These are phyloP conservation scores for Prionchulus punctatus DNA, from an alignment of 2,888 invertebrate genomes.

Conservation along the genomic window DNA sequence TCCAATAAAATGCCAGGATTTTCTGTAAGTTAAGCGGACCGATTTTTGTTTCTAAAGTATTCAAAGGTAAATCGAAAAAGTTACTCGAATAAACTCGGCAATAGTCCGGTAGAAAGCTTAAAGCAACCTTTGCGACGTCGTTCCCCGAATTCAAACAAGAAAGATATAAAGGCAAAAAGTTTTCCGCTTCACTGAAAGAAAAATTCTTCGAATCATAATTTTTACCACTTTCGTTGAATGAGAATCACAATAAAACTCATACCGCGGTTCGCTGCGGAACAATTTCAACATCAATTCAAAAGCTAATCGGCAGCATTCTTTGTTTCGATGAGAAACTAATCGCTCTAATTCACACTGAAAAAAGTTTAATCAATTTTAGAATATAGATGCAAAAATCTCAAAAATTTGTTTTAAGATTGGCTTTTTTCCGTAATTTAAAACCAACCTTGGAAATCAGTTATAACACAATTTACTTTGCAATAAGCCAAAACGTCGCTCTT, in stretches of 20 bases:
- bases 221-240: neutral
- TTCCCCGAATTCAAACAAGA: neutral
- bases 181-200: neutral
- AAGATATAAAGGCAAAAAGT: neutral
- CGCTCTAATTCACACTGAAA: neutral
- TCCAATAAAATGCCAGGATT: neutral
- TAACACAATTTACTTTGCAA: neutral
- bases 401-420: no score
- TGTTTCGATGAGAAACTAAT: neutral
- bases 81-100: neutral
- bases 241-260: neutral
- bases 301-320: neutral
- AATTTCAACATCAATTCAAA: neutral
- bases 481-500: neutral
- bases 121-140: neutral
- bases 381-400: no score
- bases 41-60: neutral
- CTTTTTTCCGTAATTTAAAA: no score
- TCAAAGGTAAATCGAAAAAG: neutral
- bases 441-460: neutral
- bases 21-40: neutral
- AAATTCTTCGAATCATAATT: no score
- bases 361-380: neutral
- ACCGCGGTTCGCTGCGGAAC: neutral
- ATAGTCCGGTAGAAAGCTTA: neutral